phyloP scores from a whole-genome alignment of 1,140 invertebrate genomes.

The Scaptomyza graminum region DNA sequence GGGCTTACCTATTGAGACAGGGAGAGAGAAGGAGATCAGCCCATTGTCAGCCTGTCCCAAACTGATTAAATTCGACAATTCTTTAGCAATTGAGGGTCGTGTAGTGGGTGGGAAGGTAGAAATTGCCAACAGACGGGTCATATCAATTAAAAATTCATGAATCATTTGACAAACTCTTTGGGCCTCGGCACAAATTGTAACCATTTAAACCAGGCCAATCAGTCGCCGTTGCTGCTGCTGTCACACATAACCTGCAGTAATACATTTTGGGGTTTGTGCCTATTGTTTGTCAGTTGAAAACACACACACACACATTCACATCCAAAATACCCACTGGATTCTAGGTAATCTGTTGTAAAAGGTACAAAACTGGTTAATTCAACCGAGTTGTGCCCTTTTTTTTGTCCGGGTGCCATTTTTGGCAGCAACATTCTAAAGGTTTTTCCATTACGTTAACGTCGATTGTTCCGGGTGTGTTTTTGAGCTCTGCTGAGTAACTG shows the following conservation, averaged over 20 bases:
- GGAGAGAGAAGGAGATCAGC: not conserved
- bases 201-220: constrained; percentile 49
- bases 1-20: constrained; percentile 68
- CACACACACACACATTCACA: constrained; percentile 9
- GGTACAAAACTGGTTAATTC: constrained; percentile 57
- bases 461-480: constrained; percentile 31
- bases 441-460: constrained; percentile 53
- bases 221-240: constrained; percentile 16
- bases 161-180: constrained; percentile 78
- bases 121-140: constrained; percentile 21
- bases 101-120: not conserved
- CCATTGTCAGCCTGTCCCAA: constrained; percentile 36
- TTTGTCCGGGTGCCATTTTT: constrained; percentile 18
- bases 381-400: constrained; percentile 25
- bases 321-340: constrained; percentile 27
- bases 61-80: constrained; percentile 45
- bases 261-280: constrained; percentile 17
- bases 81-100: constrained; percentile 6
- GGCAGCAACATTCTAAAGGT: constrained; percentile 45
- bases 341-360: constrained; percentile 72
- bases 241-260: constrained; percentile 17
- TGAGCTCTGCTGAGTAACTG: constrained; percentile 12
- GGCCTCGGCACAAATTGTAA: constrained; percentile 35
- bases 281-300: constrained; percentile 30
- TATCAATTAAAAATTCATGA: constrained; percentile 81